Conservation (phyloP, 1,140 invertebrate species). For the Charaxes varanes region DNA sequence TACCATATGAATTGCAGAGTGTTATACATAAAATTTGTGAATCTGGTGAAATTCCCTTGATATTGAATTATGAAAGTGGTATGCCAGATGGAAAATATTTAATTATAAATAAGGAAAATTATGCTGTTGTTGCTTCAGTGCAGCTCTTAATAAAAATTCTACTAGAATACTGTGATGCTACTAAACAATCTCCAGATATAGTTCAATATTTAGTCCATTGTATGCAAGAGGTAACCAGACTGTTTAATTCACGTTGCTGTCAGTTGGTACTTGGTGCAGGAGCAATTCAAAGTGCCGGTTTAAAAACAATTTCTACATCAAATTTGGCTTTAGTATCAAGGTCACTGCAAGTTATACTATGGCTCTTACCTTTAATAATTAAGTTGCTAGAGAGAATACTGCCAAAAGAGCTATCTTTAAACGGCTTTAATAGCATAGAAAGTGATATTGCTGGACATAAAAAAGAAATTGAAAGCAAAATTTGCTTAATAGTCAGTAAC, state of each 20-base stretch:
- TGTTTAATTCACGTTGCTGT: conserved; percentile 95
- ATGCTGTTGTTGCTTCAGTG: conserved; percentile 89
- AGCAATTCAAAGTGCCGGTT: conserved; percentile 92
- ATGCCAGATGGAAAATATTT: conserved; percentile 75
- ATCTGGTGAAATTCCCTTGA: conserved; percentile 68
- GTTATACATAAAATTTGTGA: conserved; percentile 85
- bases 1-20: conserved; percentile 89
- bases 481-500: conserved; percentile 91
- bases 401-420: conserved; percentile 60
- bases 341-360: conserved; percentile 87
- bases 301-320: conserved; percentile 97
- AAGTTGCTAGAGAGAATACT: conserved; percentile 77
- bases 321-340: conserved; percentile 94
- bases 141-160: conserved; percentile 91
- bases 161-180: conserved; percentile 91
- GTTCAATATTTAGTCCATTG: conserved; percentile 83
- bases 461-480: conserved; percentile 92
- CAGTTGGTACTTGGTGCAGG: conserved; percentile 96
- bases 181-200: conserved; percentile 79
- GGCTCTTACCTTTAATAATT: conserved; percentile 83
- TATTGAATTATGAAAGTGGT: conserved; percentile 42
- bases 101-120: conserved; percentile 86
- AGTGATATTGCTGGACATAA: conserved; percentile 92
- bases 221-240: conserved; percentile 89
- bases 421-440: conserved; percentile 79